Evolutionary conservation across 2,113 vertebrate genomes (phyloP).

Genomic region (Scolopax mira): DNA sequence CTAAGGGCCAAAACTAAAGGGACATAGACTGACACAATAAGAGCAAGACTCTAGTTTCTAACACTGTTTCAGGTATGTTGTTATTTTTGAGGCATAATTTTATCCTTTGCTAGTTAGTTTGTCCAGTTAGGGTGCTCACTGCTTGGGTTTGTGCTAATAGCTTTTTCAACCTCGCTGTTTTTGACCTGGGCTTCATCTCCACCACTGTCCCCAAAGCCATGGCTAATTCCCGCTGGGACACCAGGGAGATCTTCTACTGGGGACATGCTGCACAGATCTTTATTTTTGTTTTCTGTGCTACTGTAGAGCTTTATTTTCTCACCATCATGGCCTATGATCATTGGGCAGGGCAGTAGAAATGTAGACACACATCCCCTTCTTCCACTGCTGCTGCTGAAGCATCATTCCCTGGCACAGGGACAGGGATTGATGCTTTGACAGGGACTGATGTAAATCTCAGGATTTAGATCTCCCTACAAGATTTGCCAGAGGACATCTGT

Average conservation of each 20-base stretch:
- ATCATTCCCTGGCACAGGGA: background rate
- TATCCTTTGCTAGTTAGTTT: background rate
- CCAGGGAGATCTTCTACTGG: too few species aligned
- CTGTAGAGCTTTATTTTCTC: too few species aligned
- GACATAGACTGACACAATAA: background rate
- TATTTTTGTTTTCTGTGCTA: too few species aligned
- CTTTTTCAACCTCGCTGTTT: too few species aligned
- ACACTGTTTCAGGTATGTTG: background rate
- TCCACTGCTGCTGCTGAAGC: background rate
- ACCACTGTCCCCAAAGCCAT: too few species aligned
- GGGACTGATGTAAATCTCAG: background rate
- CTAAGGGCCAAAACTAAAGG: background rate
- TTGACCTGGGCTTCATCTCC: too few species aligned
- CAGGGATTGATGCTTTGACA: background rate
- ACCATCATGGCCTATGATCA: too few species aligned
- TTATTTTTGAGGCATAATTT: background rate
- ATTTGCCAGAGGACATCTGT: background rate
- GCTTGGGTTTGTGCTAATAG: rapidly evolving
- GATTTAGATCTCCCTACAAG: background rate
- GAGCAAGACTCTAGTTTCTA: background rate
- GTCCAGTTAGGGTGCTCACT: background rate
- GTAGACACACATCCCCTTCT: background rate
- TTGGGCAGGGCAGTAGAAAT: background rate
- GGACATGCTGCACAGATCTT: too few species aligned
- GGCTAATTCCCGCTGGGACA: too few species aligned